Evolutionary conservation across 2,888 invertebrate species (phyloP), one percentile per base, ranked within the genome.

Genomic region (Lasiommata megera): DNA sequence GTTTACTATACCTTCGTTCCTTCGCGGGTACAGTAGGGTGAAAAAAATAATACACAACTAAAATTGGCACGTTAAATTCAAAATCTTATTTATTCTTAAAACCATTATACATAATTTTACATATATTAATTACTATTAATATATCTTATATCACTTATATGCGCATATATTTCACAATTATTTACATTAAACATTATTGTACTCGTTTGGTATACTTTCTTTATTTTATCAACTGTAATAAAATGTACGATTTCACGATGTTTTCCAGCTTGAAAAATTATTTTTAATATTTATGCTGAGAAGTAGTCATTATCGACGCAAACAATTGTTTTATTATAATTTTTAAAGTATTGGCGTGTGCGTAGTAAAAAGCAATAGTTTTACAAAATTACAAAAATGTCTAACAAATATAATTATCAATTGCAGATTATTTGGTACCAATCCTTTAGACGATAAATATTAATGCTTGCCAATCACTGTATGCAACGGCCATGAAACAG

Each of bases 51-150:
- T 86, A 88, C 87, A 76, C 68, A 80, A 71, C 54, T 59, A 58
- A 66, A 72, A 77, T 89, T 89, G 89, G 89, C 89, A 89, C 89
- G 77, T 89, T 88, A 80, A 88, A 84, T 88, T 89, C 82, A 87
- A 89, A 89, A 87, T 82, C 75, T 82, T 77, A 78, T 88, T 88
- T 89, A 88, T 88, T 80, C 77, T 81, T 79, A 71, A 75, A 69
- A 72, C 69, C 68, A 77, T 79, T 79, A 85, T 81, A 81, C 73
- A 69, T 85, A 82, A 81, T 85, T 64, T 69, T 85, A 84, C 77
- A 82, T 71, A 46, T 31, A 31, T 28, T 11, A 31, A 31, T 11
- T 31, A 46, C 31, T 14, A 31, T 28, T 43, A 72, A 67, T 48
- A 47, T 34, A 53, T 60, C 71, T 74, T 76, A 75, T 64, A 66